Conservation (phyloP, 1,140 invertebrate genomes). For the Mylabris phalerata region DNA sequence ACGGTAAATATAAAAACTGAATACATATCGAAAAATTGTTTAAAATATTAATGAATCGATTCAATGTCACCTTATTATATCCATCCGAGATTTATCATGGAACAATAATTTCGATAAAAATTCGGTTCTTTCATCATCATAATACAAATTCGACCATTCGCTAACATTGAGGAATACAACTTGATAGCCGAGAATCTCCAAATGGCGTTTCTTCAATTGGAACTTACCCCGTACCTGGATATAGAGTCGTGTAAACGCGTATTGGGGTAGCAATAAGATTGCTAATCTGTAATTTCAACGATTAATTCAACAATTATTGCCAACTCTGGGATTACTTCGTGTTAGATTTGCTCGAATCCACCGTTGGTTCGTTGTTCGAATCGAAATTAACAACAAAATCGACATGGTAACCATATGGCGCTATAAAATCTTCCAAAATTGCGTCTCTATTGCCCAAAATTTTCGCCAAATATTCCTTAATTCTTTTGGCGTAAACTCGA, state of each 20-base stretch:
- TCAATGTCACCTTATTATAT: too few species aligned
- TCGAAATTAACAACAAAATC: constrained; percentile 33
- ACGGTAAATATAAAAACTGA: not conserved
- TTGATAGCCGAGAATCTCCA: constrained; percentile 55
- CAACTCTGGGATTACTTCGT: constrained; percentile 18
- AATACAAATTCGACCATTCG: constrained; percentile 49
- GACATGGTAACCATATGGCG: constrained; percentile 37
- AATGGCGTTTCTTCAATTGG: constrained; percentile 47
- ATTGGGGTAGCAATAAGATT: constrained; percentile 39
- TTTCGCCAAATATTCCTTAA: constrained; percentile 25
- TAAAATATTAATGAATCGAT: too few species aligned
- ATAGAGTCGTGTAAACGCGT: constrained; percentile 37
- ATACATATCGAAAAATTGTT: too few species aligned
- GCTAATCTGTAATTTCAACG: constrained; percentile 37
- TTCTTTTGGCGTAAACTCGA: constrained; percentile 5
- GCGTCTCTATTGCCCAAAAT: constrained; percentile 16
- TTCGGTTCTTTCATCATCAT: constrained; percentile 27
- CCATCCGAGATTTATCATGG: too few species aligned
- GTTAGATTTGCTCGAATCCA: constrained; percentile 2
- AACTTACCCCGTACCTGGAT: constrained; percentile 41
- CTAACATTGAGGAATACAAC: constrained; percentile 47
- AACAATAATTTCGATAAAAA: constrained; percentile 28
- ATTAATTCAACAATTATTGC: too few species aligned
- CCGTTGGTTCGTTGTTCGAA: constrained; percentile 10
- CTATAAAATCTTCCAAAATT: constrained; percentile 24